phyloP scores from a whole-genome alignment of 2,797 vertebrate genomes.

The Chloroceryle inda region DNA sequence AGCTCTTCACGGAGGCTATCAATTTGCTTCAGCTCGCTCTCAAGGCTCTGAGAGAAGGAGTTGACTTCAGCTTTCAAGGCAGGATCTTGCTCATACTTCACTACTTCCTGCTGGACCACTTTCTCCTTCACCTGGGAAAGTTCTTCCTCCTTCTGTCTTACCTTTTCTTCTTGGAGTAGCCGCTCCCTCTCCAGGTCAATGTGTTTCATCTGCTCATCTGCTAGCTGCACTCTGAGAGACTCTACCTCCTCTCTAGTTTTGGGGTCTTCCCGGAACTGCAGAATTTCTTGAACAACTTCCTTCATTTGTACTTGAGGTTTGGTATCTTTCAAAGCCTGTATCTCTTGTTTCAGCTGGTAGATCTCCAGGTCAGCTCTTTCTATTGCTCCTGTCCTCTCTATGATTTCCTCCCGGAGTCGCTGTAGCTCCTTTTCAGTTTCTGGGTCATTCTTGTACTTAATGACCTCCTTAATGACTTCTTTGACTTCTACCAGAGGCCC shows the following conservation, averaged over 20 bases:
- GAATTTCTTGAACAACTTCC: constrained; percentile 94
- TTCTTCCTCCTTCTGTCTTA: constrained; percentile 89
- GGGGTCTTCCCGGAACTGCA: constrained; percentile 94
- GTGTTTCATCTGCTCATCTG: constrained; percentile 92
- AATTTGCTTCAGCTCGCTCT: constrained; percentile 89
- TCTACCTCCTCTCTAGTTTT: constrained; percentile 94
- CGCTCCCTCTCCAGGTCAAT: constrained; percentile 90
- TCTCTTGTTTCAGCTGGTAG: constrained; percentile 92
- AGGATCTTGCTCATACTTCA: constrained; percentile 91
- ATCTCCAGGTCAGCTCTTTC: constrained; percentile 93
- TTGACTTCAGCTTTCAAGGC: constrained; percentile 88
- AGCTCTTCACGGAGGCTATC: constrained; percentile 89
- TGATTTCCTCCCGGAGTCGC: constrained; percentile 92
- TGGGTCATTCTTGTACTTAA: constrained; percentile 95
- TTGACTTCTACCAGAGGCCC: constrained; percentile 93
- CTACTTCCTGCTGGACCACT: constrained; percentile 92
- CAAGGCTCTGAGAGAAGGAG: constrained; percentile 87
- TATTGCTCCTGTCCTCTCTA: constrained; percentile 90
- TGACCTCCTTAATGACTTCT: constrained; percentile 96
- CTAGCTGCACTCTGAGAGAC: constrained; percentile 86
- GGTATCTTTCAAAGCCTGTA: constrained; percentile 91
- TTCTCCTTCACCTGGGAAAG: constrained; percentile 92
- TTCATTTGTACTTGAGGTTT: constrained; percentile 94
- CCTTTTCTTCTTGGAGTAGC: constrained; percentile 87
- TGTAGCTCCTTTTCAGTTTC: constrained; percentile 93